Base-by-base conservation (phyloP, 30 jellyfish, hydroid and myxozoan species). In the Aurelia aurita region DNA sequence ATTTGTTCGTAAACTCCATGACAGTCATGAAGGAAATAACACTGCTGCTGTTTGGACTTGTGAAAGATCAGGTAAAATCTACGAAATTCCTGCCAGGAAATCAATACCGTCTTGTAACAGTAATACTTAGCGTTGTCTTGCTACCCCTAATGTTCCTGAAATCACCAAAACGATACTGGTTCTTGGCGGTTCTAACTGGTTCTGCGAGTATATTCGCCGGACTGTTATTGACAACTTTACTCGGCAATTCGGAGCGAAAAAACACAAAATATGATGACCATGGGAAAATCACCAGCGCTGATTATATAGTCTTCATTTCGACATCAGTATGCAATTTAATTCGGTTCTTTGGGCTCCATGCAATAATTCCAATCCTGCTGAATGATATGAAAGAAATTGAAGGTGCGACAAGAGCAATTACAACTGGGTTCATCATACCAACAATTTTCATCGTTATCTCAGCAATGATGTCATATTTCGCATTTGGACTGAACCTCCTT, bases 301-400 rank as follows among this genome's bases (percentile, higher is more conserved):
- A 55, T 55, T 55, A 55, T 26, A 55, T 55, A 55, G 29, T 55
- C 67, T 55, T n/a, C 67, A 55, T 55, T 9, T 55, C 67, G 29
- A 55, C 67, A 55, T 55, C 29, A 55, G 29, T 22, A 14, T 55
- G 67, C 67, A 22, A 22, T 55, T 22, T 55, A 6, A 55, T 55
- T 55, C 67, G 67, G 25, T 55, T 55, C 67, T 55, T 55, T 55
- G 67, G 67, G 29, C 67, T 55, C 13, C 67, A 55, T 55, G 67
- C 67, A 6, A 55, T 55, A 19, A 55, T 55, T 55, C 29, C 67
- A 19, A 55, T 55, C 31, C 12, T 55, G 25, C 29, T 55, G 29
- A 22, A 55, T 22, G 67, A 55, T 10, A 55, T 55, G 67, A 55
- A 55, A 55, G 67, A 55, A 19, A 22, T 26, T 15, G 67, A 12